Evolutionary conservation across 2,888 invertebrate species (phyloP).

Genomic region (Furcula furcula): DNA sequence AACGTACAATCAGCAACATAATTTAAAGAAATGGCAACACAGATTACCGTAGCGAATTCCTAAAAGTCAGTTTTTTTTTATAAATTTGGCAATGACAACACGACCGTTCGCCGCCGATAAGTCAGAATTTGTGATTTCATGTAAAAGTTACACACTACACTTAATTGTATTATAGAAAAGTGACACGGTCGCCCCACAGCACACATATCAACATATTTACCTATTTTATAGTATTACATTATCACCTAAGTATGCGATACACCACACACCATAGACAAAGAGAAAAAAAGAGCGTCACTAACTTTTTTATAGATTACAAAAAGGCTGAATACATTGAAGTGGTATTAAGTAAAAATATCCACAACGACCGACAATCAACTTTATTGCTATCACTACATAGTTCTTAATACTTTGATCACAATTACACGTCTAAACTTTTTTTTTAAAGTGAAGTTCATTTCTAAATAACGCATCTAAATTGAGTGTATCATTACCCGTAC

Average conservation of each 20-base stretch:
- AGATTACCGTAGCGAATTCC: too few relatives aligned
- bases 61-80: too few relatives aligned
- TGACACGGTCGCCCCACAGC: conserved; percentile 66
- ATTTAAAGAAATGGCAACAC: too few relatives aligned
- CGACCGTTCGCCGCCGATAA: conserved; percentile 47
- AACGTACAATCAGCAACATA: too few relatives aligned
- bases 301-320: conserved; percentile 17
- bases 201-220: conserved; percentile 39
- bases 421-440: conserved; percentile 50
- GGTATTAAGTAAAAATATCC: conserved; percentile 15
- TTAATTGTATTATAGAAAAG: conserved; percentile 66
- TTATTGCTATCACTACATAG: conserved; percentile 74
- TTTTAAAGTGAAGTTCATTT: conserved; percentile 25
- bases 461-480: conserved; percentile 30
- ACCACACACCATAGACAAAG: conserved; percentile 38
- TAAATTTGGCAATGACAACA: conserved; percentile 35
- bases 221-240: conserved; percentile 35
- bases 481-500: conserved; percentile 36
- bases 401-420: conserved; percentile 74
- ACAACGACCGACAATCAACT: conserved; percentile 42
- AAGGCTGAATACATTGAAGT: conserved; percentile 29
- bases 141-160: conserved; percentile 76
- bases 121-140: conserved; percentile 72
- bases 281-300: conserved; percentile 18
- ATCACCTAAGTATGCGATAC: conserved; percentile 48